Evolutionary conservation across 2,113 vertebrate species (phyloP).

Genomic region (Dasypus novemcinctus): DNA sequence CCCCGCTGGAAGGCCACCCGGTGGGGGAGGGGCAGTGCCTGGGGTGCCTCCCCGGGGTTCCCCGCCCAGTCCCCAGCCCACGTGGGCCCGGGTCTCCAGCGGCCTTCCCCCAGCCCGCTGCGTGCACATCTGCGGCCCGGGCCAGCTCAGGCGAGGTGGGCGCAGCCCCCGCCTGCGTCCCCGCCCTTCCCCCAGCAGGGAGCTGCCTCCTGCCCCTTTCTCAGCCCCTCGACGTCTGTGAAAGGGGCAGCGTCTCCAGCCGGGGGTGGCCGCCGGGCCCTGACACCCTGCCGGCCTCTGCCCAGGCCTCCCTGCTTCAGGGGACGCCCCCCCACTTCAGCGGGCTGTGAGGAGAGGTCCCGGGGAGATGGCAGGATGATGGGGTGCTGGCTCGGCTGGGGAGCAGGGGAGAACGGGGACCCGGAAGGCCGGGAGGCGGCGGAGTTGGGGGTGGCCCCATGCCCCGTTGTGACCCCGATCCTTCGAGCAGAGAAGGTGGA

Average conservation of each 20-base stretch:
- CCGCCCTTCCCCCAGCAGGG: neutral
- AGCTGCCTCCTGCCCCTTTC: neutral
- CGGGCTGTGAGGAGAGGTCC: neutral
- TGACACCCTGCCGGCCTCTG: neutral
- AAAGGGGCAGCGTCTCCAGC: neutral
- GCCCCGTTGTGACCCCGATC: neutral
- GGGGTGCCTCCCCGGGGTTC: neutral
- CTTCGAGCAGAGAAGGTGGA: neutral
- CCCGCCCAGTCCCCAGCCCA: rapidly evolving
- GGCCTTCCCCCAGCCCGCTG: neutral
- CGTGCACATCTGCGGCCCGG: neutral
- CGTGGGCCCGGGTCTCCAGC: neutral
- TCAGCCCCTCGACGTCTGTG: neutral
- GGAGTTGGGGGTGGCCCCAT: neutral
- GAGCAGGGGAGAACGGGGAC: rapidly evolving
- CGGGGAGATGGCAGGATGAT: neutral
- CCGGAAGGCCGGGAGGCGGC: too few species aligned
- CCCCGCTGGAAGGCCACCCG: neutral
- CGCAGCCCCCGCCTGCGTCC: neutral
- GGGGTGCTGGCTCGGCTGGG: neutral
- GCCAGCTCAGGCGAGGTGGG: neutral
- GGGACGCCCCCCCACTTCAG: neutral
- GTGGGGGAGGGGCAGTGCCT: rapidly evolving
- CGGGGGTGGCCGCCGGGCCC: neutral
- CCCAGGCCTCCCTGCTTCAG: neutral